Evolutionary conservation across 2,797 vertebrate genomes (phyloP).

Genomic region (Poecilia velifera): DNA sequence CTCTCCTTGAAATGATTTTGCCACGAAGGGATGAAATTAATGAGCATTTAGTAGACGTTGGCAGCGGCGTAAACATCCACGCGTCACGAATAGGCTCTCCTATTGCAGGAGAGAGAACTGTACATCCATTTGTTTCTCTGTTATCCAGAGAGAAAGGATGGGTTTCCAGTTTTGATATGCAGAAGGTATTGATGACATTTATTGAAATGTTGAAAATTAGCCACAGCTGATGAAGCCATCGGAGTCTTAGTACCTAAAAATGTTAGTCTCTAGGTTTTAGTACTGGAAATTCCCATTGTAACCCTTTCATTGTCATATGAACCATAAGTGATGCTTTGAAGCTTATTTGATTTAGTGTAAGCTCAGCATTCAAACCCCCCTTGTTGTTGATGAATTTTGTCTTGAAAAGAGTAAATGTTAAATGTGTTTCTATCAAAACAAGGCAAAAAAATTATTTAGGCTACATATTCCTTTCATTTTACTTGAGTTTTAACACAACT

Average conservation of each 20-base stretch:
- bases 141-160: constrained; percentile 48
- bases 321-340: background rate
- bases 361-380: constrained; percentile 13
- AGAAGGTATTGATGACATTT: constrained; percentile 59
- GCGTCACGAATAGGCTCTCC: constrained; percentile 83
- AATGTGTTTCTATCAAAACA: constrained; percentile 48
- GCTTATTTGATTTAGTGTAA: constrained; percentile 5
- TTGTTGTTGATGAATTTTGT: constrained; percentile 46
- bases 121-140: constrained; percentile 62
- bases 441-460: constrained; percentile 50
- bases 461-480: background rate
- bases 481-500: background rate
- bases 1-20: constrained; percentile 93
- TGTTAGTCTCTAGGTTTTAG: constrained; percentile 37
- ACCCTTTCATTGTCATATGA: constrained; percentile 3
- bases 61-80: constrained; percentile 94
- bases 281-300: constrained; percentile 31
- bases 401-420: constrained; percentile 63
- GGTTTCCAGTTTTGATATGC: constrained; percentile 36
- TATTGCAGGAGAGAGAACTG: constrained; percentile 75
- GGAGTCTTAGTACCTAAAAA: constrained; percentile 51
- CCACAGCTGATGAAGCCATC: constrained; percentile 49
- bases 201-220: constrained; percentile 64
- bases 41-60: constrained; percentile 94
- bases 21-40: constrained; percentile 97